Evolutionary conservation across 2,797 vertebrate species (phyloP).

Genomic region (Fistularia tabacaria): DNA sequence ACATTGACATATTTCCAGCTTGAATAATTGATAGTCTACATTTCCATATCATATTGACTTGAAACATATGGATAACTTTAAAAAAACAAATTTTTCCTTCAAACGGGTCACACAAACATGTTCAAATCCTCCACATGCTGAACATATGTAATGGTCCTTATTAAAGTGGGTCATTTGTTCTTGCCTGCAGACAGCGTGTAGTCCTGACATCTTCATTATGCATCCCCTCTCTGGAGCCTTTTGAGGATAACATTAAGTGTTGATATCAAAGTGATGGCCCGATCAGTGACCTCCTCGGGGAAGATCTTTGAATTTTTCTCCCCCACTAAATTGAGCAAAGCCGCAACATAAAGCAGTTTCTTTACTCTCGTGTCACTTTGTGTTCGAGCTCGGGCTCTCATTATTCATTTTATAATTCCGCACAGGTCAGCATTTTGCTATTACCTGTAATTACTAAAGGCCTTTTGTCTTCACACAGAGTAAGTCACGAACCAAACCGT

Average conservation of each 20-base stretch:
- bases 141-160: background rate
- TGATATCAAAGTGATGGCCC: slow-evolving; percentile 32
- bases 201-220: slow-evolving; percentile 23
- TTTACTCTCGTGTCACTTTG: slow-evolving; percentile 25
- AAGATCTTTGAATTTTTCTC: slow-evolving; percentile 27
- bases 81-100: too few relatives aligned
- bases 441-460: slow-evolving; percentile 18
- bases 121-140: too few relatives aligned
- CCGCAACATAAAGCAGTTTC: slow-evolving; percentile 42
- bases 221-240: slow-evolving; percentile 49
- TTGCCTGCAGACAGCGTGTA: slow-evolving; percentile 12
- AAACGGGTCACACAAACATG: too few relatives aligned
- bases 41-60: too few relatives aligned
- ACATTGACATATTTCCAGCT: too few relatives aligned
- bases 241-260: slow-evolving; percentile 28
- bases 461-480: slow-evolving; percentile 14
- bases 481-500: slow-evolving; percentile 3
- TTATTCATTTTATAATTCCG: slow-evolving; percentile 17
- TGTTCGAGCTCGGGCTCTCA: slow-evolving; percentile 19
- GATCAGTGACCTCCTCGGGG: slow-evolving; percentile 22
- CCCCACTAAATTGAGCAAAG: slow-evolving; percentile 10
- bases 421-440: slow-evolving; percentile 21
- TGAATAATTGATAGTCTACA: too few relatives aligned
- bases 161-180: slow-evolving; percentile 23
- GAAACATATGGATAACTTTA: too few relatives aligned